Evolutionary conservation across 2,797 vertebrate genomes (phyloP), one percentile per base, ranked within the genome.

Genomic region (Molossus molossus): DNA sequence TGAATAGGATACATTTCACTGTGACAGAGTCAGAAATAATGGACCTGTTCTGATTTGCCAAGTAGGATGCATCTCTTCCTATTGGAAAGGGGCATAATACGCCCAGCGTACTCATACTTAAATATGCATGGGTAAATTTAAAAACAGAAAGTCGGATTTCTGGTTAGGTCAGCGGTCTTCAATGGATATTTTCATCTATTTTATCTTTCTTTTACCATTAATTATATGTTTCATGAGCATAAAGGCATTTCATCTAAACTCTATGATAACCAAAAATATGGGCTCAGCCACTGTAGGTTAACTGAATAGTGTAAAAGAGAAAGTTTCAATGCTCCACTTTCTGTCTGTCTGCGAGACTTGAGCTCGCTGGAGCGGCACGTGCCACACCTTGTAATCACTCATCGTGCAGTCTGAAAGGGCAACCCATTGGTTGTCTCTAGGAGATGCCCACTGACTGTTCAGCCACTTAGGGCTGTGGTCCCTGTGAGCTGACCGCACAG

Each of bases 201-300:
- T 94, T 23, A 83, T 79, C 23, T 25, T 37, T 27, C 57, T 80
- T 95, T 95, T 89, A 62, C 29, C 23, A 64, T 80, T 87, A 83
- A 67, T 45, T 70, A 2, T 48, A 62, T 72, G 29, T 72, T 77
- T 84, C 80, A 5, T 83, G 48, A 93, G 25, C 8, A 85, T 29
- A 81, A 87, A 69, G 21, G 1, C 18, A 82, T 88, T 92, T 88
- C 29, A 87, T 77, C 13, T 73, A 69, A 87, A 62, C 13, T 85
- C 72, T 40, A 77, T 75, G 11, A 65, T 81, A 83, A 69, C 27
- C 25, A 80, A 67, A 75, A 95, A 55, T 57, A 60, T 75, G 65
- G 29, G 10, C 69, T 90, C 10, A 3, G 11, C 40, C 48, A 53
- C 6, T 40, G 27, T 27, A 81, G 27, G 45, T 67, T 64, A 67